These are phyloP conservation scores for Uropetala carovei DNA, from an alignment of 2,888 invertebrate genomes.

Conservation along the genomic window DNA sequence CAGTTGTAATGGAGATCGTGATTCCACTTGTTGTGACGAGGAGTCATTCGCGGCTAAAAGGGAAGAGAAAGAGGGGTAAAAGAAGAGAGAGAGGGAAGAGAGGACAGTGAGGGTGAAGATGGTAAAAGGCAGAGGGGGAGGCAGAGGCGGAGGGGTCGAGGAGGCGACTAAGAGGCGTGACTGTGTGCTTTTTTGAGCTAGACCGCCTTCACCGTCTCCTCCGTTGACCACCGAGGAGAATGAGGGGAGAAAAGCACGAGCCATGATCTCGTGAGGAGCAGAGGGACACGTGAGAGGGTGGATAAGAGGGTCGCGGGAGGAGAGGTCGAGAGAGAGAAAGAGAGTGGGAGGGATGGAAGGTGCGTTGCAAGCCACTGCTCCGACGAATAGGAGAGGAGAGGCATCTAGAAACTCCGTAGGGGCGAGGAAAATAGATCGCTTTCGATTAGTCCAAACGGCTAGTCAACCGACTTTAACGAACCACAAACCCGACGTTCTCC, in stretches of 20 bases:
- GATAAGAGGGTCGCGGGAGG: background rate
- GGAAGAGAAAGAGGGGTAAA: background rate
- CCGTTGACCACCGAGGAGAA: background rate
- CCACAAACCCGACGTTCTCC: slow-evolving; percentile 7
- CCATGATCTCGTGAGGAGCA: background rate
- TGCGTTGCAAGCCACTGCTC: background rate
- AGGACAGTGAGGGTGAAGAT: background rate
- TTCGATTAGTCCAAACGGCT: slow-evolving; percentile 3
- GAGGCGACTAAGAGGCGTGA: background rate
- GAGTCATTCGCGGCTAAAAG: background rate
- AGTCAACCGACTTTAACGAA: background rate
- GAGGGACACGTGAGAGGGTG: background rate
- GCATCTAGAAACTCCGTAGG: slow-evolving; percentile 3
- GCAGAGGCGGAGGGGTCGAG: background rate
- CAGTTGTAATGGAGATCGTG: background rate
- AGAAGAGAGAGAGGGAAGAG: background rate
- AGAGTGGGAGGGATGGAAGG: background rate
- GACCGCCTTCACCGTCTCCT: background rate
- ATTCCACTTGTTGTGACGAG: background rate
- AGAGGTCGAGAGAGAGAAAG: background rate
- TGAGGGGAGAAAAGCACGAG: background rate
- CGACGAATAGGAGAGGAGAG: background rate
- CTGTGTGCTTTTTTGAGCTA: background rate
- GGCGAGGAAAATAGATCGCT: background rate
- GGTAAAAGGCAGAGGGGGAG: background rate